A percentile compares a stretch with the other conserved stretches of the same genome.
phyloP scores from a whole-genome alignment of 2,797 vertebrate species.

The Myotis daubentonii region DNA sequence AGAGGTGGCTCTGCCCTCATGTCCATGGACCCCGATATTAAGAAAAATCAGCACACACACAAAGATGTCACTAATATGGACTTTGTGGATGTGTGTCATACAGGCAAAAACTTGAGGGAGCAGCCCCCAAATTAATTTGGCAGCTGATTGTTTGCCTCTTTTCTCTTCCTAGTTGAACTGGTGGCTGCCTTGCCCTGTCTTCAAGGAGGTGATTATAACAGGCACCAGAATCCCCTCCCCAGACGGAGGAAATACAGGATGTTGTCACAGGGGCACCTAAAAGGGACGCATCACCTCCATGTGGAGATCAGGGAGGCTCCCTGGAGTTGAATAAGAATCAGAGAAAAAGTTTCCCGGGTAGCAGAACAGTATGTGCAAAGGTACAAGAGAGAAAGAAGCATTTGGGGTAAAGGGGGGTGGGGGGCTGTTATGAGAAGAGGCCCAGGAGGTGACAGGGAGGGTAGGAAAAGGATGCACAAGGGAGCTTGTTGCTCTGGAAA shows the following conservation, averaged over 20 bases:
- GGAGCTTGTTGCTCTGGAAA: slow-evolving; percentile 60
- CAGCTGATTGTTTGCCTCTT: background rate
- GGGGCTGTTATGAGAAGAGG: background rate
- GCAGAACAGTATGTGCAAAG: background rate
- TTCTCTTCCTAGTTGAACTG: background rate
- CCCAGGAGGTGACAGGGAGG: background rate
- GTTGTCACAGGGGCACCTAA: background rate
- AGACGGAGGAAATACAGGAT: background rate
- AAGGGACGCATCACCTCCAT: background rate
- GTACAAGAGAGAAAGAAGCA: too few relatives aligned
- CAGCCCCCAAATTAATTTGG: background rate
- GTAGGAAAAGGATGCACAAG: background rate
- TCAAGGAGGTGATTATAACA: background rate
- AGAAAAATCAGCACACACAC: background rate
- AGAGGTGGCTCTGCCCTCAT: background rate
- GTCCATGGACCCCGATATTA: background rate
- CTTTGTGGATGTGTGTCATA: background rate
- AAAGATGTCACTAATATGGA: background rate
- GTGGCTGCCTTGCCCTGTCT: background rate
- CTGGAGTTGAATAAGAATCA: background rate
- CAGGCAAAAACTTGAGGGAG: background rate
- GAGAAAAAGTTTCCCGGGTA: background rate
- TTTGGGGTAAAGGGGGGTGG: background rate
- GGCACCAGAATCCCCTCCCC: background rate
- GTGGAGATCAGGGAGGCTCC: background rate